These are phyloP conservation scores for Aporophyla lueneburgensis DNA, from an alignment of 2,888 invertebrate species.

Conservation along the genomic window DNA sequence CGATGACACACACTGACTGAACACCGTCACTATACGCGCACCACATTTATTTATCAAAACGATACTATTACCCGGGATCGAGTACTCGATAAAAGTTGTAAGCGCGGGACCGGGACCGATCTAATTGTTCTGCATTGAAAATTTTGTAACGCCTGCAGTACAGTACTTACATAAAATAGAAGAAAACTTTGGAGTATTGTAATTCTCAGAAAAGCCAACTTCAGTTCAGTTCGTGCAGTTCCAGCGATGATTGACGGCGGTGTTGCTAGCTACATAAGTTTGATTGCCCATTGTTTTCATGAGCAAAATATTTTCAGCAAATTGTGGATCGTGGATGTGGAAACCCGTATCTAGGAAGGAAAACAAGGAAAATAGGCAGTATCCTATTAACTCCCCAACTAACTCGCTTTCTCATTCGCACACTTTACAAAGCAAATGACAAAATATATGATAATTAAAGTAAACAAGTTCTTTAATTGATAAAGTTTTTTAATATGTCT, in stretches of 20 bases:
- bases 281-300: slow-evolving; percentile 19
- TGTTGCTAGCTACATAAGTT: slow-evolving; percentile 38
- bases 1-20: slow-evolving; percentile 87
- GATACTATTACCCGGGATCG: slow-evolving; percentile 66
- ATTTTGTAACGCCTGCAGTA: slow-evolving; percentile 75
- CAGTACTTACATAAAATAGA: slow-evolving; percentile 86
- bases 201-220: slow-evolving; percentile 86
- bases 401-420: neutral
- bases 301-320: neutral
- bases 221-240: slow-evolving; percentile 73
- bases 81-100: slow-evolving; percentile 66
- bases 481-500: neutral
- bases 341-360: neutral
- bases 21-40: slow-evolving; percentile 72
- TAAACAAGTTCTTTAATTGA: neutral
- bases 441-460: neutral
- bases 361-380: neutral
- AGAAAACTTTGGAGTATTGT: slow-evolving; percentile 82
- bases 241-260: slow-evolving; percentile 35
- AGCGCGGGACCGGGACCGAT: slow-evolving; percentile 68
- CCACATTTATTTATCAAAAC: slow-evolving; percentile 77
- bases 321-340: neutral
- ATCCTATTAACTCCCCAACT: neutral
- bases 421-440: neutral
- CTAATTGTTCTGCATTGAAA: slow-evolving; percentile 73